A percentile compares a stretch with the other conserved stretches of the same genome.
phyloP scores from a whole-genome alignment of 2,113 vertebrate genomes.

The Hippopotamus amphibius region DNA sequence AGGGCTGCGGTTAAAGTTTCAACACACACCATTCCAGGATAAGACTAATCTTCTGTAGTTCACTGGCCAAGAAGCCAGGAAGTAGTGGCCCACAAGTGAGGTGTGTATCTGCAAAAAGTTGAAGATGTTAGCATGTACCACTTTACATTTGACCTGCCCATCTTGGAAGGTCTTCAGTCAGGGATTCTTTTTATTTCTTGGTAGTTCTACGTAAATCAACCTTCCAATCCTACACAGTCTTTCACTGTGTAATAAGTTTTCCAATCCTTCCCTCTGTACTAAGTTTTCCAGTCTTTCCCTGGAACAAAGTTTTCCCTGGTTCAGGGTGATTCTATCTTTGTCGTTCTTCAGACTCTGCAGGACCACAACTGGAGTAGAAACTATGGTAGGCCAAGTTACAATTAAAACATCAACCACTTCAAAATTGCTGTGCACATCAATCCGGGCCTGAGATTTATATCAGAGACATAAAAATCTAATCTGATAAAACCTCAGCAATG shows the following conservation, averaged over 20 bases:
- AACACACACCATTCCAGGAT: rapidly evolving
- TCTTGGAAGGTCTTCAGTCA: not conserved
- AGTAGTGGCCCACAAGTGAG: not conserved
- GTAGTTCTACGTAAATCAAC: not conserved
- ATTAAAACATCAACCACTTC: not conserved
- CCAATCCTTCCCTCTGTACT: no score
- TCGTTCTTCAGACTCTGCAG: not conserved
- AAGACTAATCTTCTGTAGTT: not conserved
- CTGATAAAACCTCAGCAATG: not conserved
- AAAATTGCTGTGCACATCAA: not conserved
- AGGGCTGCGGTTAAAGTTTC: not conserved
- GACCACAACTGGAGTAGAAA: not conserved
- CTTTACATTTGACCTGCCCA: not conserved
- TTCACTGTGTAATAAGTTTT: not conserved
- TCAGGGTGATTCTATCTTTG: not conserved
- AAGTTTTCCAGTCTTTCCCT: no score
- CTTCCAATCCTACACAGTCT: not conserved
- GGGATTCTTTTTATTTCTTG: not conserved
- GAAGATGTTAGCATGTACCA: not conserved
- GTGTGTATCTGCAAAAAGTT: not conserved
- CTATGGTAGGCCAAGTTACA: not conserved
- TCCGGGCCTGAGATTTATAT: not conserved
- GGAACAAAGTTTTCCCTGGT: not conserved
- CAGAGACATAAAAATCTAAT: not conserved
- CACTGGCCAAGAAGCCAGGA: not conserved